Evolutionary conservation across 2,113 vertebrate species (phyloP), one percentile per base, ranked within the genome.

Genomic region (Macquaria ambigua): DNA sequence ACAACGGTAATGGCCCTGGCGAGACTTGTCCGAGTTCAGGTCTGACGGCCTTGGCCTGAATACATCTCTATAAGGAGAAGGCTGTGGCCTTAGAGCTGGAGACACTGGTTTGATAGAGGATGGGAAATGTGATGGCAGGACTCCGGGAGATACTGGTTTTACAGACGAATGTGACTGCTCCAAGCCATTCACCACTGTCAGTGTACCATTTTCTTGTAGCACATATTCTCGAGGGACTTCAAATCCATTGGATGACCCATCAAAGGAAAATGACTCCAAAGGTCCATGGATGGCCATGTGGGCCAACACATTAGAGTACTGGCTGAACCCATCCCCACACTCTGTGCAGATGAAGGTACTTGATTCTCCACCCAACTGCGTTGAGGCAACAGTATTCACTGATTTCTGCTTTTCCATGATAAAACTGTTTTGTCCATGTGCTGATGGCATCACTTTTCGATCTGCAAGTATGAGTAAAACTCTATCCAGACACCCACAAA

Each of bases 141-240:
- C 53, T 82, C 90, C 94, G 63, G 94, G 90, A 79, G 93, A 90
- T 76, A 77, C 16, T 58, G 95, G 90, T 83, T 92, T 92, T 7
- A 74, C 50, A 74, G 82, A 89, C 28, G 86, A 84, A 77, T 94
- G 87, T 11, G 91, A 89, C 31, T 93, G 90, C 37, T 70, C 83
- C 3, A 93, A 93, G 53, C 92, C 93, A 64, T 95, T 95, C 55
- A 96, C 85, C 81, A 94, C 89, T 15, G 93, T 95, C 50, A 96
- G 82, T 20, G 94, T 96, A 41, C 96, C 96, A 83, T 96, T 96
- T 93, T 96, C 95, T 87, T 96, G 96, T 68, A 96, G 92, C 41
- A 95, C 94, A 89, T 96, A 96, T 88, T 96, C 95, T 81, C 95
- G 90, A 31, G 94, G 93, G 21, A 94, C 83, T 90, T 94, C 94